These are phyloP conservation scores for Anoura caudifer DNA, from an alignment of 2,113 vertebrate species.

Conservation along the genomic window DNA sequence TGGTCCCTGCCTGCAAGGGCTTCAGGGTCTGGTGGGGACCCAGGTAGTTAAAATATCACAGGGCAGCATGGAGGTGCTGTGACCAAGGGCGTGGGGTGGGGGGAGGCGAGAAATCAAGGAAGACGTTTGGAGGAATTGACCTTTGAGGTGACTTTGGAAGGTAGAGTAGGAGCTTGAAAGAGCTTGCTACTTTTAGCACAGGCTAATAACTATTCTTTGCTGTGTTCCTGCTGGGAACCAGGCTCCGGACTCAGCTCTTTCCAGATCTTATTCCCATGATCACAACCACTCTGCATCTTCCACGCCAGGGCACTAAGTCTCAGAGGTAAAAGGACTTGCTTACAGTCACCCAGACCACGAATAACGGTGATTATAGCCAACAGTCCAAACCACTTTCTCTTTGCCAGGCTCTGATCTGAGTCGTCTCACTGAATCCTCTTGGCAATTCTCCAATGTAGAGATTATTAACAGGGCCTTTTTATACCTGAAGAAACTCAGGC, in stretches of 20 bases:
- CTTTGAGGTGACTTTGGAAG: neutral
- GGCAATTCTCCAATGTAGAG: neutral
- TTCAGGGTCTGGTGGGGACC: neutral
- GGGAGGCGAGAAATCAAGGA: neutral
- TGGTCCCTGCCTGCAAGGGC: neutral
- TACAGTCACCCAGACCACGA: neutral
- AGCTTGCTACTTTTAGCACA: neutral
- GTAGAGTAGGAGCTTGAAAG: neutral
- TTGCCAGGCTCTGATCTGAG: neutral
- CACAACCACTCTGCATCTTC: neutral
- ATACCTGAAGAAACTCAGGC: neutral
- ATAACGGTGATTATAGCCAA: neutral
- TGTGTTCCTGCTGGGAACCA: neutral
- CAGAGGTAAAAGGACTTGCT: neutral
- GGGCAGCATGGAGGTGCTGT: neutral
- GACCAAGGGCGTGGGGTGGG: neutral
- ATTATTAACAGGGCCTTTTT: neutral
- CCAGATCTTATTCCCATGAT: neutral
- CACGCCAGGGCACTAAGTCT: neutral
- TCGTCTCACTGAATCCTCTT: neutral
- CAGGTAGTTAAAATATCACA: neutral
- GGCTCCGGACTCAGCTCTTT: neutral
- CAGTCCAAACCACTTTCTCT: neutral
- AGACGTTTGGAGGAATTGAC: neutral
- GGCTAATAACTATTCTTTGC: neutral